A percentile compares a stretch with the other conserved stretches of the same genome.
phyloP scores from a whole-genome alignment of 1,140 invertebrate species.

The Hycleus phaleratus region DNA sequence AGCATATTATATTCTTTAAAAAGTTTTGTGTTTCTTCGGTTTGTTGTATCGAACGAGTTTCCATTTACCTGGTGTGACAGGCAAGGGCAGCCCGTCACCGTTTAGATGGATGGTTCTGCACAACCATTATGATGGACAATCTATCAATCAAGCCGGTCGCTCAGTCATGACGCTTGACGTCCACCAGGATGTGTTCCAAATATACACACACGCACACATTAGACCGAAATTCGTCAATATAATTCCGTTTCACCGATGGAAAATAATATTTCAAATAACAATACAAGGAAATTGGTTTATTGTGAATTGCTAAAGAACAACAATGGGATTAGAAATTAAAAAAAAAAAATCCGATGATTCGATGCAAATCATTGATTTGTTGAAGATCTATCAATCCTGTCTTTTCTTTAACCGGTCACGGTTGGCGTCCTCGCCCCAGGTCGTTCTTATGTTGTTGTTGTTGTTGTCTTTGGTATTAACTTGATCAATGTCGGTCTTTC shows the following conservation, averaged over 20 bases:
- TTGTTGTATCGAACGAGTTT: conserved; percentile 17
- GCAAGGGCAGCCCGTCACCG: conserved; percentile 19
- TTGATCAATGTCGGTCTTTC: conserved; percentile 1
- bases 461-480: neutral
- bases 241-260: no score
- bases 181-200: conserved; percentile 4
- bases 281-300: no score
- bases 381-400: no score
- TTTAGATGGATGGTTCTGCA: conserved; percentile 28
- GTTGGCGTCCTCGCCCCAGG: conserved; percentile 3
- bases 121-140: conserved; percentile 34
- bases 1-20: conserved; percentile 8
- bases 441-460: neutral
- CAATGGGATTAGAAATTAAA: no score
- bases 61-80: conserved; percentile 23
- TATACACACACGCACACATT: no score
- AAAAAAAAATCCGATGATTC: no score
- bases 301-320: no score
- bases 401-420: neutral
- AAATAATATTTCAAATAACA: no score
- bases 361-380: no score
- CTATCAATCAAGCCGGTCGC: conserved; percentile 28
- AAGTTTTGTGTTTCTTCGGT: conserved; percentile 14
- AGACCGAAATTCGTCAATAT: no score
- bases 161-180: conserved; percentile 29